Conservation (phyloP, 2,888 invertebrate species). For the Cyclophora albipunctata region DNA sequence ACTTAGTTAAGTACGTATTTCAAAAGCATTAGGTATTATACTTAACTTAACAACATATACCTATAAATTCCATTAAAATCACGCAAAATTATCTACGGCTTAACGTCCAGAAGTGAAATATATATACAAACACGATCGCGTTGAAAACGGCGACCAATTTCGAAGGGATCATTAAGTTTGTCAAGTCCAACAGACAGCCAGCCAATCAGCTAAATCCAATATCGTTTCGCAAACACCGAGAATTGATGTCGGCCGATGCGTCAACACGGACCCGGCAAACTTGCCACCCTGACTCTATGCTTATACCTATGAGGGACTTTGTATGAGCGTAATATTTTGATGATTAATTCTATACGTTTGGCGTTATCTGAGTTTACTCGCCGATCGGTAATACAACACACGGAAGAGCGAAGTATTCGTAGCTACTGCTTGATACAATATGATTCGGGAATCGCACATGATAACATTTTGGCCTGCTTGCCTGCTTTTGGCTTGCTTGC, state of each 20-base stretch:
- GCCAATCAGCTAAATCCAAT: constrained; percentile 66
- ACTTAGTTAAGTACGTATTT: too few species aligned
- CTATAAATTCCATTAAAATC: too few species aligned
- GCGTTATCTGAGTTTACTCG: too few species aligned
- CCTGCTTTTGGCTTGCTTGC: too few species aligned
- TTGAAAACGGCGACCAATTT: constrained; percentile 15
- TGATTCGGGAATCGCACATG: too few species aligned
- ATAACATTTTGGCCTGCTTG: too few species aligned
- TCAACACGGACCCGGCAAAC: constrained; percentile 35
- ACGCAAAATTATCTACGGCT: too few species aligned
- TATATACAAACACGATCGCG: background rate
- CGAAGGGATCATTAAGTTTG: constrained; percentile 31
- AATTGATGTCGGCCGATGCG: constrained; percentile 43
- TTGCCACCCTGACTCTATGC: constrained; percentile 17
- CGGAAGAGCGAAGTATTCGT: too few species aligned
- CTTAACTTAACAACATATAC: too few species aligned
- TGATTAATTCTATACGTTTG: background rate
- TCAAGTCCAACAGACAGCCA: constrained; percentile 39
- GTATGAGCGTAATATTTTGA: background rate
- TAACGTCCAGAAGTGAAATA: background rate
- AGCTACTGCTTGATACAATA: too few species aligned
- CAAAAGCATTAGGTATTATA: too few species aligned
- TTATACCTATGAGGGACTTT: constrained; percentile 1
- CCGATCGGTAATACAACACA: too few species aligned
- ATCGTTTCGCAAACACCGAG: constrained; percentile 53